A percentile compares a stretch with the other conserved stretches of the same genome.
phyloP scores from a whole-genome alignment of 2,113 vertebrate species.

The Lethenteron camtschaticum region DNA sequence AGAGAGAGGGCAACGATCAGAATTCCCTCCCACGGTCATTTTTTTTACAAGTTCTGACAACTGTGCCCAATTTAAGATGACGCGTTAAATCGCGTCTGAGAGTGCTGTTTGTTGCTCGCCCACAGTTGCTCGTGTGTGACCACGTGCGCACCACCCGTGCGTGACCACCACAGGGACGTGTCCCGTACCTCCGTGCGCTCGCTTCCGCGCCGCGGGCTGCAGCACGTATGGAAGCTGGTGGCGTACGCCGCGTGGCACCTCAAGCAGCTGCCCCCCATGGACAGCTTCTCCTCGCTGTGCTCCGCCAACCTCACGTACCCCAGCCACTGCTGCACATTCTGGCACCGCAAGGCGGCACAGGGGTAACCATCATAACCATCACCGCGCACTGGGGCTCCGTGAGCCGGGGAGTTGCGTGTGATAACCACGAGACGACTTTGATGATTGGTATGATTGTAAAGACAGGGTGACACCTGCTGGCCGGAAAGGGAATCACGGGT shows the following conservation, averaged over 20 bases:
- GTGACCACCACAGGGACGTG: conserved; percentile 33
- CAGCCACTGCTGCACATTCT: conserved; percentile 78
- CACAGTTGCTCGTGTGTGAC: no score
- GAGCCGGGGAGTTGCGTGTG: no score
- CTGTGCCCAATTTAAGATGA: no score
- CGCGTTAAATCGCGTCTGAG: no score
- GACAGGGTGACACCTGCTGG: not conserved
- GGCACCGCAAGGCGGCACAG: conserved; percentile 24
- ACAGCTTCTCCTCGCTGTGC: conserved; percentile 39
- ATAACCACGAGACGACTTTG: no score
- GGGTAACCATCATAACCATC: conserved; percentile 24
- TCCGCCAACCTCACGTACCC: conserved; percentile 55
- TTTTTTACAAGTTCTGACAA: conserved; percentile 10
- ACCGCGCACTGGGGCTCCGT: not conserved
- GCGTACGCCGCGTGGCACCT: conserved; percentile 38
- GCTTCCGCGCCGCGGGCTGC: conserved; percentile 43
- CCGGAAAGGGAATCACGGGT: not conserved
- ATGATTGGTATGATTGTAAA: no score
- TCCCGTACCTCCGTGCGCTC: conserved; percentile 45
- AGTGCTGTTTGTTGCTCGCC: no score
- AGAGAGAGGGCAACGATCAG: conserved; percentile 8
- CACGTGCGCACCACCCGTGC: no score
- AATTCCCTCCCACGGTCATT: not conserved
- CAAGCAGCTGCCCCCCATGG: conserved; percentile 48
- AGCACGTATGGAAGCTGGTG: conserved; percentile 37